A percentile compares a stretch with the other conserved stretches of the same genome.
Conservation (phyloP, 1,140 invertebrate genomes). For the Aethina tumida region DNA sequence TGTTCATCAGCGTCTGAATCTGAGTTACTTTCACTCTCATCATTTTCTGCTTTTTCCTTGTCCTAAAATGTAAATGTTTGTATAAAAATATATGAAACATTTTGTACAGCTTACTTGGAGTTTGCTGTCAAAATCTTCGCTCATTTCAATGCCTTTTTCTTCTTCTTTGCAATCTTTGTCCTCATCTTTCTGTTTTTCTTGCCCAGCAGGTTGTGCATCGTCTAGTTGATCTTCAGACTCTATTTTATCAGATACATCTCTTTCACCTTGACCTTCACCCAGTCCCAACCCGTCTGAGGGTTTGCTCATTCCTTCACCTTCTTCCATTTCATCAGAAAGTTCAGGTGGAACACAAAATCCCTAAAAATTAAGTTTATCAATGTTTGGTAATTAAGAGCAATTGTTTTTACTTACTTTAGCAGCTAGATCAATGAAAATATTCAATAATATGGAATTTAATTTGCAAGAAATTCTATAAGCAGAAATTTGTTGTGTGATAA, state of each 20-base stretch:
- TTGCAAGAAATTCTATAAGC: conserved; percentile 70
- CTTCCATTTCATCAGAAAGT: conserved; percentile 53
- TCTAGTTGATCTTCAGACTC: conserved; percentile 91
- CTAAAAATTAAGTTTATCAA: conserved; percentile 28
- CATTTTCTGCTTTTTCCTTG: conserved; percentile 51
- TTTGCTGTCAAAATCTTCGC: conserved; percentile 82
- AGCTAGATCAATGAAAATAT: conserved; percentile 75
- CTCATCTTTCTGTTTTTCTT: conserved; percentile 57
- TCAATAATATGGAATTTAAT: conserved; percentile 71
- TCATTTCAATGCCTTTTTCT: conserved; percentile 91
- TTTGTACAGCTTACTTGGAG: conserved; percentile 36
- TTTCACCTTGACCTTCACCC: conserved; percentile 86
- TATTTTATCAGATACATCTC: conserved; percentile 90
- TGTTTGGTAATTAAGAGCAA: not conserved
- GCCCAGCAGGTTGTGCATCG: conserved; percentile 65
- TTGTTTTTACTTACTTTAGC: conserved; percentile 49
- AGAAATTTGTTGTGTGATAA: conserved; percentile 63
- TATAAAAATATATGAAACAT: not conserved
- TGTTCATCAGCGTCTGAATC: conserved; percentile 80
- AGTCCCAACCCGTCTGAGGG: conserved; percentile 67
- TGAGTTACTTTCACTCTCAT: conserved; percentile 57
- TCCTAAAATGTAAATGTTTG: conserved; percentile 51
- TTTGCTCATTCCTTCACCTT: conserved; percentile 45
- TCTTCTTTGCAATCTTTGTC: conserved; percentile 82
- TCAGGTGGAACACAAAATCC: conserved; percentile 92